Evolutionary conservation across 1,140 invertebrate genomes (phyloP), one percentile per base, ranked within the genome.

Genomic region (Drosophila auraria): DNA sequence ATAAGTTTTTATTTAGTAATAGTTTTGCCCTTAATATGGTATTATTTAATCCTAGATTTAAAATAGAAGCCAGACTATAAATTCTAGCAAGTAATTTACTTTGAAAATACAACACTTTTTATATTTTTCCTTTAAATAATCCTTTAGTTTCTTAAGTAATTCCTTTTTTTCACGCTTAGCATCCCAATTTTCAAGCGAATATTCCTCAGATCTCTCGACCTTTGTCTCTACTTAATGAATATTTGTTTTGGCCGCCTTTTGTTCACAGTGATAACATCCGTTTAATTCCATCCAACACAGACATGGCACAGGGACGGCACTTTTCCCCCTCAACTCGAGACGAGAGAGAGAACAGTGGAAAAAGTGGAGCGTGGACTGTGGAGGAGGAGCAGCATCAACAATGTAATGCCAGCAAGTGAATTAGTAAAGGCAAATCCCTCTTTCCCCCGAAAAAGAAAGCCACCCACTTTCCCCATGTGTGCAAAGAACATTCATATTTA

Each of bases 401-500:
- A 68, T 50, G 47, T 15, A 25, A 25, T 1, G 7, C 47, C 8
- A 9, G 45, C 45, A 44, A 66, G 36, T 51, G 36, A 66, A 69
- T 66, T 69, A 33, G 62, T 70, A 45, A 49, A 58, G 36, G 60
- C 8, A 66, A 69, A 69, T 30, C 33, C 47, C 49, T 12, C 30
- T 17, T 33, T 36, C 2, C 11, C 12, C 33, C 3, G 4, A 40
- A 40, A 38, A 38, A 8, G 33, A 36, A 36, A 36, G 9, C 51
- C 14, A 17, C 12, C 68, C 61, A 51, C 27, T 30, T 44, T 40
- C 23, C 49, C 62, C 77, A 59, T 47, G 58, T 71, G 78, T 40
- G 57, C 57, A 62, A 66, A 69, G 53, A 76, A 56, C 80, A 80
- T 80, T 74, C 77, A 82, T 82, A 72, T 68, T 82, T 78, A 77